Evolutionary conservation across 2,888 invertebrate genomes (phyloP).

Genomic region (Brenthis hecate): DNA sequence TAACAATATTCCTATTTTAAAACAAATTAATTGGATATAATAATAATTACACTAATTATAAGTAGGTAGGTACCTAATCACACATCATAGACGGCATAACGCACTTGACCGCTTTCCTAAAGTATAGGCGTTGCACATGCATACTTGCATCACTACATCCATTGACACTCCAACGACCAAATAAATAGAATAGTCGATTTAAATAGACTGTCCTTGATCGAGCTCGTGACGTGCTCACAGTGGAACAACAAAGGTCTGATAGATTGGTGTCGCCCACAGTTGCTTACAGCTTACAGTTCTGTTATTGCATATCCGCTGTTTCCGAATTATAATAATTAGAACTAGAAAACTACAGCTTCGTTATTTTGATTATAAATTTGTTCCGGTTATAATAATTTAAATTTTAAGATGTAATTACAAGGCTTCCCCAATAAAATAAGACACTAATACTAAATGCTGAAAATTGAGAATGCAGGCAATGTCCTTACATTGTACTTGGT

Average conservation of each 20-base stretch:
- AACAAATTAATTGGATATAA: too few species aligned
- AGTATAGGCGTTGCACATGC: conserved; percentile 32
- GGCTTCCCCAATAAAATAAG: too few species aligned
- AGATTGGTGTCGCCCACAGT: conserved; percentile 46
- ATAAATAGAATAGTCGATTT: conserved; percentile 37
- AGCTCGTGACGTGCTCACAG: conserved; percentile 56
- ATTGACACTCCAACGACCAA: conserved; percentile 28
- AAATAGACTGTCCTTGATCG: conserved; percentile 43
- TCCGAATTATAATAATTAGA: neutral
- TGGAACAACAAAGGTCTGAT: conserved; percentile 51
- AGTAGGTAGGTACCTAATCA: too few species aligned
- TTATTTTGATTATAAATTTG: too few species aligned
- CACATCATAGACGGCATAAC: neutral
- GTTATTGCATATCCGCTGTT: conserved; percentile 9
- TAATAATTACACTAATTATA: too few species aligned
- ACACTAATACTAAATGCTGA: too few species aligned
- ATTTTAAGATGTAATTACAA: too few species aligned
- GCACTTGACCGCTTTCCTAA: conserved; percentile 28
- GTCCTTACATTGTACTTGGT: too few species aligned
- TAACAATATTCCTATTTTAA: too few species aligned
- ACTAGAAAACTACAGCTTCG: too few species aligned
- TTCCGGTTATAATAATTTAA: too few species aligned
- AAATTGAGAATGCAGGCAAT: too few species aligned
- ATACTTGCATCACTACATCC: conserved; percentile 30
- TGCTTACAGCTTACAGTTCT: conserved; percentile 1